Conservation (phyloP, 2,113 vertebrate species). For the Psittacara wagleri region DNA sequence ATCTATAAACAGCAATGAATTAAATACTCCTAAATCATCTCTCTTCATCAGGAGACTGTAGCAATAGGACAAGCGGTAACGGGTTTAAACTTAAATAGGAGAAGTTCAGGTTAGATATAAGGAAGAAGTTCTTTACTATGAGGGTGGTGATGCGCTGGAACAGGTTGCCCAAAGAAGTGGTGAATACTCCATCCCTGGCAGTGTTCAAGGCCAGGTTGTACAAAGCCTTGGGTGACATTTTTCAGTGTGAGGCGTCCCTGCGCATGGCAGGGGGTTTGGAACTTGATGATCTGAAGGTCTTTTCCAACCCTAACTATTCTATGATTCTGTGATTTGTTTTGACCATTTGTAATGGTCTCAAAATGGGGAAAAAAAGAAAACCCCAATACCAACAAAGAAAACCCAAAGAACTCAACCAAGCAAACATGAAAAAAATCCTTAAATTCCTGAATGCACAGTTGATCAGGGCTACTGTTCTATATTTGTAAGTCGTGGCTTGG, state of each 20-base stretch:
- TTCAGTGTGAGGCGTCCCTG: not conserved
- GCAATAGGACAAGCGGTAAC: not conserved
- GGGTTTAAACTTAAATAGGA: not conserved
- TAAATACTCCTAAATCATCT: not conserved
- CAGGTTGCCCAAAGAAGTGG: not conserved
- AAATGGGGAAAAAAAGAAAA: not conserved
- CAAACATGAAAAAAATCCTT: not conserved
- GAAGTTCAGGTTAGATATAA: not conserved
- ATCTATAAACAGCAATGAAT: not conserved
- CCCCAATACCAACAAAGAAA: not conserved
- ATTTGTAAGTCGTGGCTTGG: not conserved
- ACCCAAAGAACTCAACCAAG: not conserved
- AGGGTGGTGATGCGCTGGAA: not conserved
- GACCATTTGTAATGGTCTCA: not conserved
- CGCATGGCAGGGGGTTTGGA: not conserved
- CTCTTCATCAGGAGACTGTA: not conserved
- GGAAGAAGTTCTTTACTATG: not conserved
- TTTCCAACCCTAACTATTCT: not conserved
- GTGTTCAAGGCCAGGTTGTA: not conserved
- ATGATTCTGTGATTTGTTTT: not conserved
- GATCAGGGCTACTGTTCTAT: not conserved
- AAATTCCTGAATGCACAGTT: not conserved
- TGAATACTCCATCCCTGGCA: not conserved
- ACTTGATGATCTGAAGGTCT: not conserved
- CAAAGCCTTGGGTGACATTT: not conserved